Base-by-base conservation (phyloP, 2,797 vertebrate genomes). In the Manis crassicaudata region DNA sequence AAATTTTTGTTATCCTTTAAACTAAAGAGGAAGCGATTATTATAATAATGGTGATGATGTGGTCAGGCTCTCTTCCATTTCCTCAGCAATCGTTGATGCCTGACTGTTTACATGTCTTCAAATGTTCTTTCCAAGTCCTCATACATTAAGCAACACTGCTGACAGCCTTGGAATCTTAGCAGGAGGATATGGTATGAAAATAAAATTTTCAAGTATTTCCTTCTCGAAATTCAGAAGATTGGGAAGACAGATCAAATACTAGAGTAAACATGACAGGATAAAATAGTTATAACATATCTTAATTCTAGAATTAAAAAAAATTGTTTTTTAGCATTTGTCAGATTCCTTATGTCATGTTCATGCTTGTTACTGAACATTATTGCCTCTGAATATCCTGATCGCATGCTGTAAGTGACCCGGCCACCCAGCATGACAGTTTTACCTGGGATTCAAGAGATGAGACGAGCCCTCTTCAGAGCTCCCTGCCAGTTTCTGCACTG, bases 191-290 rank as follows among this genome's bases (percentile, higher is more conserved):
- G 1, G 40, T 79, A 35, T 70, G 63, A 92, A 96, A 96, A 83
- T 83, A 97, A 89, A 91, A 70, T 89, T 56, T 37, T 4, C 4
- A 97, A 96, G 76, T 58, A 88, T 97, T 97, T 97, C 80, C 86
- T 89, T 93, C 86, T 97, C 75, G 23, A 91, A 96, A 95, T 97
- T 84, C 81, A 94, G 80, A 73, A 77, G 58, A 32, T 52, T 50
- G 35, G 60, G 50, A 94, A 46, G 50, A 92, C 58, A 86, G 80
- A 90, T 94, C 89, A 96, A 96, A 96, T 91, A 92, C 88, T 92
- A 94, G 89, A 84, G 94, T 95, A 96, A 97, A 95, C 81, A 73
- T 4, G 7, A 58, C 87, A 93, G 81, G 92, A 50, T 7, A 13
- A 68, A 96, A 35, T 25, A 85, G 67, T 84, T 93, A n/a, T 29